Percentiles rank a stretch among this genome's conserved stretches.
Conservation (phyloP, 2,888 invertebrate species). For the Dicyrtoma fusca region DNA sequence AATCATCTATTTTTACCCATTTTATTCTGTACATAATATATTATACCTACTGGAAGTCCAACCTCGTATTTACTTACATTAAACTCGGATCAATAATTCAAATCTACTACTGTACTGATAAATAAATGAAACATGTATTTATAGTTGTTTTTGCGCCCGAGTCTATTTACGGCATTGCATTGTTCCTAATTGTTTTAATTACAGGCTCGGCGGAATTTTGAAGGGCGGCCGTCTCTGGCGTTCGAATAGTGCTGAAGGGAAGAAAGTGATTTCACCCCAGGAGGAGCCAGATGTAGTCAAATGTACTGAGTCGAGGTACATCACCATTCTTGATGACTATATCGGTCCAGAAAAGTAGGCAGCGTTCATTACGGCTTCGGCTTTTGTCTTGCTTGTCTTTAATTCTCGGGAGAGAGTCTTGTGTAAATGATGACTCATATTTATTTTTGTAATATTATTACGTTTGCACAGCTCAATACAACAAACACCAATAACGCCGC, state of each 20-base stretch:
- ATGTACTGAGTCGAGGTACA: constrained; percentile 53
- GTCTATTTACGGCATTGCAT: not conserved
- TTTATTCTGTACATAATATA: not conserved
- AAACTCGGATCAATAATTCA: too few relatives aligned
- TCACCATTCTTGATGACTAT: constrained; percentile 18
- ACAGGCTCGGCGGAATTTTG: constrained; percentile 68
- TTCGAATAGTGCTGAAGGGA: constrained; percentile 55
- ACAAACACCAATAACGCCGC: not conserved
- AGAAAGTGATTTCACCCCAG: constrained; percentile 53
- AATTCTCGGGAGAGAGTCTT: not conserved
- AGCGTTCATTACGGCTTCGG: not conserved
- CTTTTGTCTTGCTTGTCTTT: not conserved
- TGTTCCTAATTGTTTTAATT: not conserved
- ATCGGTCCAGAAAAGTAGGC: not conserved
- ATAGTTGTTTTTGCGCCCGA: not conserved
- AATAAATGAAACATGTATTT: not conserved
- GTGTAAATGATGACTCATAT: not conserved
- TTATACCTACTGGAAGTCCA: too few relatives aligned
- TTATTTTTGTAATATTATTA: not conserved
- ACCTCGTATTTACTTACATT: too few relatives aligned
- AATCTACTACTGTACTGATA: too few relatives aligned
- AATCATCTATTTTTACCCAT: not conserved
- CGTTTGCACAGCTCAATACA: not conserved
- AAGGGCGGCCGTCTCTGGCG: constrained; percentile 77
- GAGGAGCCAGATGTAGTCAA: constrained; percentile 56